Evolutionary conservation across 1,140 invertebrate species (phyloP).

Genomic region (Drosophila virilis): DNA sequence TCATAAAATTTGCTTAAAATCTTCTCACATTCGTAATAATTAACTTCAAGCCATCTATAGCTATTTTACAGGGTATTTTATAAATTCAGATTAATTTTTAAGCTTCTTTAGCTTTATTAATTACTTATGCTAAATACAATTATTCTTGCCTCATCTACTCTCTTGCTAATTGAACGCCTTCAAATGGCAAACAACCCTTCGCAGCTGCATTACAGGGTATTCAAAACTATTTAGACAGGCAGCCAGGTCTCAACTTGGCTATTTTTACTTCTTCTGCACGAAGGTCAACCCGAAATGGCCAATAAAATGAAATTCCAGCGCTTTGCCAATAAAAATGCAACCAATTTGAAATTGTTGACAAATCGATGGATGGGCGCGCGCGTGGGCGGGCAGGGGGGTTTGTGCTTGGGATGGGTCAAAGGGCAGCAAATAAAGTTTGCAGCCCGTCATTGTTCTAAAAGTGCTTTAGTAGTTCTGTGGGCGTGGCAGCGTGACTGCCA

Average conservation of each 20-base stretch:
- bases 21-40: no score
- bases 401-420: background rate
- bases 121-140: background rate
- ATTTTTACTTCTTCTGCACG: slow-evolving; percentile 25
- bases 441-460: slow-evolving; percentile 63
- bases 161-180: background rate
- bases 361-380: slow-evolving; percentile 53
- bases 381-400: background rate
- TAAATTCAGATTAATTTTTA: no score
- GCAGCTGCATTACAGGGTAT: slow-evolving; percentile 3
- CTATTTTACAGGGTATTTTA: no score
- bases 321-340: slow-evolving; percentile 77
- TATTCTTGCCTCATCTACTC: background rate
- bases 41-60: no score
- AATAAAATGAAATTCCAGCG: slow-evolving; percentile 76
- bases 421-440: slow-evolving; percentile 61
- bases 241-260: slow-evolving; percentile 14
- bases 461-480: slow-evolving; percentile 51
- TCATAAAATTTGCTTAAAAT: no score
- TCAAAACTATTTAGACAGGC: slow-evolving; percentile 4
- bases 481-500: slow-evolving; percentile 51
- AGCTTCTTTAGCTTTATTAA: no score
- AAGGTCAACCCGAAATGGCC: slow-evolving; percentile 77
- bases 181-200: background rate
- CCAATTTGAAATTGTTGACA: slow-evolving; percentile 76